Base-by-base conservation (phyloP, 92 coral and sea anemone species). In the Porites divaricata region DNA sequence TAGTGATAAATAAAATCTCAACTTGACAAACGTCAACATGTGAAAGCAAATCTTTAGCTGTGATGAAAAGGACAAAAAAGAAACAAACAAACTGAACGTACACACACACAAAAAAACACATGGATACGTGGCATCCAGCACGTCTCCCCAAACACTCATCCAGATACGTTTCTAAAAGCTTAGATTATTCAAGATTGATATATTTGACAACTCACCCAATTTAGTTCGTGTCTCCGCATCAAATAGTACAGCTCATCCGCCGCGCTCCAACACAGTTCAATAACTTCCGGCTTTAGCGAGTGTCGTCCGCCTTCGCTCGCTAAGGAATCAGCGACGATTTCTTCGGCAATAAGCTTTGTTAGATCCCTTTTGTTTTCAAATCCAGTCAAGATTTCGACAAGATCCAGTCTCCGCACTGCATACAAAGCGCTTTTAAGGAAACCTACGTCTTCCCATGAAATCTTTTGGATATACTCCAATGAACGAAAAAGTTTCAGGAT, bases 391-490 rank as follows among this genome's bases (percentile, higher is more conserved):
- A 28, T 22, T 20, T n/a, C 12, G 6, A 41, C 85, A 28, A 81
- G 6, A 20, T 81, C 85, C 16, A 12, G 1, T 15, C 85, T 70
- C 12, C 0, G 0, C 4, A 70, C 54, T 26, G n/a, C 35, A 19
- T 26, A 9, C 85, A 81, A 17, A 1, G 1, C 63, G 63, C 80
- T 72, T 58, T 83, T 88, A 69, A 75, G 28, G 76, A 77, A 69
- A 56, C 22, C 26, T 4, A 70, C 65, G 49, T 68, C 15, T 70
- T 88, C 65, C 74, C 84, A 62, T 24, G 48, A 83, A 64, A 88
- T 77, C 54, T 76, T 77, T n/a, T 65, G 73, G 8, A 45, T 63
- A 68, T 80, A 19, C 13, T 80, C 85, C 68, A 80, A 80, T 26
- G 50, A 1, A 28, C 57, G 67, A 6, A 68, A 54, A 53, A 41